Percentiles rank a stretch among this genome's conserved stretches.
These are phyloP conservation scores for Dendrolimus kikuchii DNA, from an alignment of 1,140 invertebrate genomes.

Conservation along the genomic window DNA sequence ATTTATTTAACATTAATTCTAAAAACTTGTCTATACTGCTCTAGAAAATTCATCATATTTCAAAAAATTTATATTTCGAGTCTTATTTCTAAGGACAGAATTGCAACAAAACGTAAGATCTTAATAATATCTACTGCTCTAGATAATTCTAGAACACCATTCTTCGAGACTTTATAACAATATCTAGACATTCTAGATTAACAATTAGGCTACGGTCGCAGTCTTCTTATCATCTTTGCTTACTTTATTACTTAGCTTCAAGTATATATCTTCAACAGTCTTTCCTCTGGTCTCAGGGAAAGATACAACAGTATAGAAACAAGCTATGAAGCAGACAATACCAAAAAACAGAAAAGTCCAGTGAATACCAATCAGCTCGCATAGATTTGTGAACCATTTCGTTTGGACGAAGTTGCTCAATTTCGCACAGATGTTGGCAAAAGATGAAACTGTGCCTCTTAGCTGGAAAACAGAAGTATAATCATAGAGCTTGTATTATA, in stretches of 20 bases:
- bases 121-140: too few relatives aligned
- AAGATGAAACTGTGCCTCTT: conserved; percentile 54
- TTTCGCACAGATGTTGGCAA: conserved; percentile 58
- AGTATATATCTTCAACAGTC: conserved; percentile 53
- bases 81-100: too few relatives aligned
- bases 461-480: conserved; percentile 33
- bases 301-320: conserved; percentile 40
- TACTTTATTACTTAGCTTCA: conserved; percentile 35
- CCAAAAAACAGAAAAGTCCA: conserved; percentile 59
- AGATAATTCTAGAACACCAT: too few relatives aligned
- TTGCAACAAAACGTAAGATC: too few relatives aligned
- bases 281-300: conserved; percentile 58
- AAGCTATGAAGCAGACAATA: conserved; percentile 43
- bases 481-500: not conserved
- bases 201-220: conserved; percentile 26
- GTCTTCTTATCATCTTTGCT: conserved; percentile 27
- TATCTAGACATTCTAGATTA: not conserved
- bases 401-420: conserved; percentile 59
- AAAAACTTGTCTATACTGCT: too few relatives aligned
- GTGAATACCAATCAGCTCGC: conserved; percentile 52
- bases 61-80: too few relatives aligned
- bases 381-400: conserved; percentile 55
- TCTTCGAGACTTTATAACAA: too few relatives aligned
- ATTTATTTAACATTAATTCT: too few relatives aligned
- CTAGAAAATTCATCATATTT: too few relatives aligned